Base-by-base conservation (phyloP, 2,797 vertebrate species). In the Propithecus deckenii region DNA sequence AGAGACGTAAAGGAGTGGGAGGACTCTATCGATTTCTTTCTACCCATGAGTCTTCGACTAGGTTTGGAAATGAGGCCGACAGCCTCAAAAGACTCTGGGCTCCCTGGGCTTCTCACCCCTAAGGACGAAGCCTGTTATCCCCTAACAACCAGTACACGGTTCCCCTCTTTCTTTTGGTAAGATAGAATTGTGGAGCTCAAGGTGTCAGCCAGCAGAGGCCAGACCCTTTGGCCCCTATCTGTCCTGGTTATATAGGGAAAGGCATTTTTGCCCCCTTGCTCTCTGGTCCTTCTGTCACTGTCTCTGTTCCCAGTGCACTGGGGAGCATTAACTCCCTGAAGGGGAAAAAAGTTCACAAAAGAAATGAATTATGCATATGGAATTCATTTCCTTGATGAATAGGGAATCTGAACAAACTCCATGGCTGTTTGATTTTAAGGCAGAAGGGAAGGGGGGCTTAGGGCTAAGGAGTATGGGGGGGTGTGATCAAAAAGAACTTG, bases 311-410 rank as follows among this genome's bases (percentile, higher is more conserved):
- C 97, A 96, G 78, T 97, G 98, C 96, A 41, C 95, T 96, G 7
- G 91, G 98, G 97, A 98, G 97, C 97, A 78, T 98, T 97, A 96
- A 92, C 93, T 97, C 97, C 97, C 97, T 83, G 90, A 95, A 96
- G 96, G 97, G 95, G 96, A 94, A 95, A 97, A 5, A 98, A 98
- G 98, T 98, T 98, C 98, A 98, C 98, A 99, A 98, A 98, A 98
- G 98, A 98, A 98, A 99, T 98, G 98, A 98, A 98, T 99, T 98
- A 98, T 98, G 98, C 98, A 99, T 98, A 98, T 98, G 98, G 98
- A 98, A 98, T 98, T 98, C 98, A 98, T 98, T 99, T 98, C 97
- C 97, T 98, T 98, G 98, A 98, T 98, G 98, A 99, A 98, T 98
- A 99, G 98, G 96, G 97, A 98, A 92, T 94, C 97, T 98, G 98